Percentiles rank a stretch among this genome's conserved stretches.
phyloP scores from a whole-genome alignment of 2,888 invertebrate species.

The Athripsodes cinereus region DNA sequence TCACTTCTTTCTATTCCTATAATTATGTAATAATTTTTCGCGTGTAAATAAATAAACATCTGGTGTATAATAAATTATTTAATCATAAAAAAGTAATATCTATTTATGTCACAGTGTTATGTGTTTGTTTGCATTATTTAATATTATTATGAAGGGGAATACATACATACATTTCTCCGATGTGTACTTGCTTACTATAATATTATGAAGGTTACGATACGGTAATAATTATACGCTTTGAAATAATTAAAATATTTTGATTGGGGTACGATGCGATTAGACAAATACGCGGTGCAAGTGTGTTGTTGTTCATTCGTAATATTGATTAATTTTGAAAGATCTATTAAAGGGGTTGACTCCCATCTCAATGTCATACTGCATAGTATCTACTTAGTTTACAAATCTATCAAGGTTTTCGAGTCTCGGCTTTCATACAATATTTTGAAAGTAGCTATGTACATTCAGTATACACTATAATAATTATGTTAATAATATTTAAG shows the following conservation, averaged over 20 bases:
- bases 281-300: too few relatives aligned
- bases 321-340: too few relatives aligned
- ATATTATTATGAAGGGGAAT: background rate
- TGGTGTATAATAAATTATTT: background rate
- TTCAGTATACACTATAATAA: too few relatives aligned
- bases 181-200: background rate
- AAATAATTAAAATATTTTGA: conserved; percentile 1
- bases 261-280: background rate
- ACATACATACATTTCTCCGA: background rate
- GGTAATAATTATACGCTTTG: background rate
- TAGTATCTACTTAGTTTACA: too few relatives aligned
- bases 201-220: background rate
- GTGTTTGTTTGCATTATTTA: background rate
- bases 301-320: too few relatives aligned
- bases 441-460: too few relatives aligned
- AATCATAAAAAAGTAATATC: background rate
- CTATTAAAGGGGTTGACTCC: too few relatives aligned
- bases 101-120: background rate
- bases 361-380: too few relatives aligned
- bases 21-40: background rate
- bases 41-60: background rate
- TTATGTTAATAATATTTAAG: too few relatives aligned
- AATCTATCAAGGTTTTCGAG: too few relatives aligned
- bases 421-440: too few relatives aligned
- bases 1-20: too few relatives aligned